phyloP scores from a whole-genome alignment of 2,113 vertebrate genomes.

The Spheniscus mendiculus region DNA sequence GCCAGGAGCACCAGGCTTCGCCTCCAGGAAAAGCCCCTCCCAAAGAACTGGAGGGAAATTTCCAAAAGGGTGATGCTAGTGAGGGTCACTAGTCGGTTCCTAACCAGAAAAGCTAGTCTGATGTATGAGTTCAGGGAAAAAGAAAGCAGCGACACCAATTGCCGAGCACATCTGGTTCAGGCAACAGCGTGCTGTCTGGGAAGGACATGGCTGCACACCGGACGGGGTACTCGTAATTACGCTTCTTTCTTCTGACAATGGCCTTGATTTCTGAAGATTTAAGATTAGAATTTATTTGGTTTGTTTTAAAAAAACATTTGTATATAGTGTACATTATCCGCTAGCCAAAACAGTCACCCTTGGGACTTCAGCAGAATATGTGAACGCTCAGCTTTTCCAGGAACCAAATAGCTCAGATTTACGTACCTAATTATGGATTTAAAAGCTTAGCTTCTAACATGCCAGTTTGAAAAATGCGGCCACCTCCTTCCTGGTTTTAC shows the following conservation, averaged over 20 bases:
- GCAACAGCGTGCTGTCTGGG: neutral
- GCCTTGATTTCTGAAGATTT: neutral
- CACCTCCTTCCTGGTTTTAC: neutral
- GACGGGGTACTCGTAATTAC: accelerated
- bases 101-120: neutral
- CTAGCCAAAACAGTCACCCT: neutral
- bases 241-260: neutral
- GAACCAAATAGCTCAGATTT: neutral
- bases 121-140: neutral
- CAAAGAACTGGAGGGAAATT: neutral
- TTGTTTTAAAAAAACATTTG: neutral
- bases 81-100: neutral
- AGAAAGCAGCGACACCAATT: neutral
- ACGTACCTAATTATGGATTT: neutral
- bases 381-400: neutral
- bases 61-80: neutral
- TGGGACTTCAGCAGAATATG: neutral
- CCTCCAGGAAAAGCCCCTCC: neutral
- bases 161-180: neutral
- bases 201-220: neutral
- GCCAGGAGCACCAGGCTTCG: neutral
- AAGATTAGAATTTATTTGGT: neutral
- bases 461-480: neutral
- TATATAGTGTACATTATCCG: neutral
- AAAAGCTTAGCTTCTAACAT: neutral